Evolutionary conservation across 2,797 vertebrate genomes (phyloP).

Genomic region (Periparus ater): DNA sequence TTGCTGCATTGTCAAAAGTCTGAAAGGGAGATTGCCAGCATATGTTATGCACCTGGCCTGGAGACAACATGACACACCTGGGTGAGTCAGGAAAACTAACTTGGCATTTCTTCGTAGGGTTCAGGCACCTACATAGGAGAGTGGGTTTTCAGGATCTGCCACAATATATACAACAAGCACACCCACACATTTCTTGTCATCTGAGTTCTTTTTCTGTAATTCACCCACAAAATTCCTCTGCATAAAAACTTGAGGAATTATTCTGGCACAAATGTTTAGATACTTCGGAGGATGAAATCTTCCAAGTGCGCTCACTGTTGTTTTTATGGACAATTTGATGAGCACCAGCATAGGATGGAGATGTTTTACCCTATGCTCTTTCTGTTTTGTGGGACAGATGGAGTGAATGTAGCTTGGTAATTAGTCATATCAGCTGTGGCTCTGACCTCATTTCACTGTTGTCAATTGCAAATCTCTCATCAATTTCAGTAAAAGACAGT

Average conservation of each 20-base stretch:
- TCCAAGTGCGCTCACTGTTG: background rate
- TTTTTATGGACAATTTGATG: background rate
- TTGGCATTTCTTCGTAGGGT: background rate
- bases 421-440: slow-evolving; percentile 2
- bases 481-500: background rate
- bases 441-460: slow-evolving; percentile 12
- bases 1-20: background rate
- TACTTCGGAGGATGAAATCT: background rate
- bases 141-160: background rate
- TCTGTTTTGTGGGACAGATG: slow-evolving; percentile 19
- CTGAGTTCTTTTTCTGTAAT: background rate
- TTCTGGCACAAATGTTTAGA: background rate
- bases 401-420: slow-evolving; percentile 6
- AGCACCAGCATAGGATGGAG: background rate
- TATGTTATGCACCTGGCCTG: background rate
- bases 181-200: background rate
- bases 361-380: background rate
- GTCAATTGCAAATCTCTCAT: background rate
- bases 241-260: background rate
- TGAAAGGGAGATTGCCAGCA: background rate
- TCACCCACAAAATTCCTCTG: background rate
- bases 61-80: background rate
- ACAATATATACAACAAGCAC: background rate
- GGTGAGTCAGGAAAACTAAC: background rate
- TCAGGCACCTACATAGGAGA: background rate